Conservation (phyloP, 2,888 invertebrate species). For the Bellardia bayeri region DNA sequence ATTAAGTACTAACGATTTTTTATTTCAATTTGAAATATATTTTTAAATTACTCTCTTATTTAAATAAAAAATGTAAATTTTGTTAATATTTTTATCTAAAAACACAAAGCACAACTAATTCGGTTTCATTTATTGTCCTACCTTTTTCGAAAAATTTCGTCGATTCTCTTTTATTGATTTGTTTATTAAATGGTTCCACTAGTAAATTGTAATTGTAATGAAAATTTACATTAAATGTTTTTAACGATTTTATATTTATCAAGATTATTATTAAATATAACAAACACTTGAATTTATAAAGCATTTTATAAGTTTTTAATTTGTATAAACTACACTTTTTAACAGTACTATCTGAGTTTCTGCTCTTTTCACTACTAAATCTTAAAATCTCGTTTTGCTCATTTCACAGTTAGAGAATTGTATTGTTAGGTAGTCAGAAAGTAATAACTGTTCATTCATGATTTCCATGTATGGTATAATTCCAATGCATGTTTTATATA, state of each 20-base stretch:
- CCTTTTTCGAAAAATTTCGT: constrained; percentile 81
- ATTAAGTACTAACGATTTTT: no score
- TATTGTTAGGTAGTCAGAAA: constrained; percentile 7
- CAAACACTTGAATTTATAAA: constrained; percentile 43
- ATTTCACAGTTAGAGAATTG: constrained; percentile 46
- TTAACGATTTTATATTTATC: constrained; percentile 55
- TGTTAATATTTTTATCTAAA: neutral
- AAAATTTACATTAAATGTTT: constrained; percentile 78
- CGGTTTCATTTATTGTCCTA: constrained; percentile 45
- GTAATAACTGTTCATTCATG: constrained; percentile 71
- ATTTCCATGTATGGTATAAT: constrained; percentile 5
- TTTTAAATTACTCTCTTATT: no score
- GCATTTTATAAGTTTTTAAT: constrained; percentile 36
- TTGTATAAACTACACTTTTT: neutral
- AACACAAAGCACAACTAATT: neutral
- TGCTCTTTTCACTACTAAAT: constrained; percentile 20
- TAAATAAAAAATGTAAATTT: neutral
- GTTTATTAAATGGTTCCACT: constrained; percentile 76
- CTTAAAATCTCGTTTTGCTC: constrained; percentile 16
- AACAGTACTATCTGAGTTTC: neutral
- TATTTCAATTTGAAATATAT: no score
- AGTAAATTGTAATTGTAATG: constrained; percentile 75
- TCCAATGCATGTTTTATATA: constrained; percentile 4
- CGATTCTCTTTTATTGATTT: constrained; percentile 79
- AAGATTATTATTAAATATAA: constrained; percentile 73